phyloP scores from a whole-genome alignment of 1,140 invertebrate species.

The Adoxophyes honmai region DNA sequence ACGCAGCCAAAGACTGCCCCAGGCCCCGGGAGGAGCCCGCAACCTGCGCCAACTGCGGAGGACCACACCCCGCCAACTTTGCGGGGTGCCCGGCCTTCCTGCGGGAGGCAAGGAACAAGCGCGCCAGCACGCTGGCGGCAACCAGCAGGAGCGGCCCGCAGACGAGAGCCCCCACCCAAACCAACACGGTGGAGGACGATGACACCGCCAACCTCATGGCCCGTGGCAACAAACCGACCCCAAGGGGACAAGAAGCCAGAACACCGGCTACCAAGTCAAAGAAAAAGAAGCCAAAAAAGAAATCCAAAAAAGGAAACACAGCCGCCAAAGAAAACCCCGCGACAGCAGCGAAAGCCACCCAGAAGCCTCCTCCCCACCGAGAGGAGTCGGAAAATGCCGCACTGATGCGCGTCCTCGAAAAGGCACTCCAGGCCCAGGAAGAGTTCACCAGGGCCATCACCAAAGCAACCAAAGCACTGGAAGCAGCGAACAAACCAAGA shows the following conservation, averaged over 20 bases:
- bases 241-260: background rate
- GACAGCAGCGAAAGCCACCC: background rate
- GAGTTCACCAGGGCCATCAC: too few species aligned
- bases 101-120: constrained; percentile 7
- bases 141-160: too few species aligned
- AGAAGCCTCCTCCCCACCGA: too few species aligned
- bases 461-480: too few species aligned
- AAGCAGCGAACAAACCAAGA: too few species aligned
- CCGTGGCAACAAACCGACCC: background rate
- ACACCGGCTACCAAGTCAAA: background rate
- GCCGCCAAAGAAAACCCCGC: too few species aligned
- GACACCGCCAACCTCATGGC: background rate
- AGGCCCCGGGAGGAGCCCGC: constrained; percentile 9
- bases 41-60: constrained; percentile 28
- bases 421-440: too few species aligned
- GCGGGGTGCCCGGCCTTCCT: constrained; percentile 5
- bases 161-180: too few species aligned
- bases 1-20: constrained; percentile 18
- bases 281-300: background rate
- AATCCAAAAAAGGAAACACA: background rate
- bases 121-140: background rate
- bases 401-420: too few species aligned
- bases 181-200: background rate
- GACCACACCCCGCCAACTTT: constrained; percentile 24
- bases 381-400: too few species aligned